phyloP scores from a whole-genome alignment of 92 coral and sea anemone genomes.

The Heteractis magnifica region DNA sequence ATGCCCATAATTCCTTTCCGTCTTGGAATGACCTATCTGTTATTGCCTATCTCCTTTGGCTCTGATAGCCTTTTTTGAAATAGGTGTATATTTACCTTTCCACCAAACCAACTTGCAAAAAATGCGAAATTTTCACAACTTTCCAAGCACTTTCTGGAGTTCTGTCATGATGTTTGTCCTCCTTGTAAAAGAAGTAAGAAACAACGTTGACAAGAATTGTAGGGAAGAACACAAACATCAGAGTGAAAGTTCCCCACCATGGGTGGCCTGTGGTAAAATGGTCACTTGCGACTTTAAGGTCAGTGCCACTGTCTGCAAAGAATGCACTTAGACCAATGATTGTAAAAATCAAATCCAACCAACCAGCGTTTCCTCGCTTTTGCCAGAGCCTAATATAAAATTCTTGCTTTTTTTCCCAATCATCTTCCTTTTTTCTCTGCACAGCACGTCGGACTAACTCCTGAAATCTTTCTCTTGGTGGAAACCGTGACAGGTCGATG shows the following conservation, averaged over 20 bases:
- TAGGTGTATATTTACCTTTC: constrained; percentile 56
- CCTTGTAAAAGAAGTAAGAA: constrained; percentile 80
- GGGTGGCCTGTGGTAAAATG: constrained; percentile 55
- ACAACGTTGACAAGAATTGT: constrained; percentile 62
- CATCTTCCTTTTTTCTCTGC: constrained; percentile 27
- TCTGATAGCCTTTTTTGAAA: background rate
- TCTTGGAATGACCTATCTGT: too few species aligned
- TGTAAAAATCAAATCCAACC: constrained; percentile 59
- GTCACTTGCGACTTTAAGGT: constrained; percentile 80
- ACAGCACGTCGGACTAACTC: constrained; percentile 55
- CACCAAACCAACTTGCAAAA: constrained; percentile 61
- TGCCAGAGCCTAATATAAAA: constrained; percentile 70
- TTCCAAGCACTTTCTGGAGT: constrained; percentile 74
- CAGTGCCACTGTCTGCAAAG: constrained; percentile 75
- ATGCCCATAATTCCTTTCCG: too few species aligned
- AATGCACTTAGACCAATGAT: constrained; percentile 65
- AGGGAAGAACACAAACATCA: constrained; percentile 61
- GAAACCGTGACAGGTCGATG: constrained; percentile 14
- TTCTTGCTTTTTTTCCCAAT: constrained; percentile 46
- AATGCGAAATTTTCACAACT: constrained; percentile 47
- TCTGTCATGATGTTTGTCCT: constrained; percentile 48
- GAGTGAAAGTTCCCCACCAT: constrained; percentile 73
- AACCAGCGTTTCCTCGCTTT: constrained; percentile 68
- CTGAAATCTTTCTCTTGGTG: constrained; percentile 64
- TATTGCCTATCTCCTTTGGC: background rate